phyloP scores from a whole-genome alignment of 2,113 vertebrate genomes.

The Cairina moschata region DNA sequence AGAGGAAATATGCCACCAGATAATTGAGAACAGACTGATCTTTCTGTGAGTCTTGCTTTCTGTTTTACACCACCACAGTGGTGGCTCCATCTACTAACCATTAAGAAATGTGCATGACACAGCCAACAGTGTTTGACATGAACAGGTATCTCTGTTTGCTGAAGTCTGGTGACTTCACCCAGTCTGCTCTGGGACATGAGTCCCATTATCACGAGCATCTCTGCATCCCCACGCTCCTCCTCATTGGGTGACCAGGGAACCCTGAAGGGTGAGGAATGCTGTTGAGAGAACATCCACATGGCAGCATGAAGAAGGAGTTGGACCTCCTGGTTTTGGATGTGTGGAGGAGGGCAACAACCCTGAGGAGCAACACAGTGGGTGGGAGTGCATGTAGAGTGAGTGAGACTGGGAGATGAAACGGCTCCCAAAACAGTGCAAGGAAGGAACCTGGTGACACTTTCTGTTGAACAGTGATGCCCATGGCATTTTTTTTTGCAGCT shows the following conservation, averaged over 20 bases:
- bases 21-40: neutral
- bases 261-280: neutral
- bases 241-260: neutral
- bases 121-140: neutral
- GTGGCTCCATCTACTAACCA: neutral
- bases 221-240: neutral
- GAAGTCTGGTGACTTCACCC: neutral
- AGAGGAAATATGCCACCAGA: neutral
- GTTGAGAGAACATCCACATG: neutral
- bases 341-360: too few relatives aligned
- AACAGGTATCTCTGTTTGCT: neutral
- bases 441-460: neutral
- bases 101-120: neutral
- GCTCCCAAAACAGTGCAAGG: neutral
- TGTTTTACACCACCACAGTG: neutral
- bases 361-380: neutral
- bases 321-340: fast-evolving
- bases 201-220: neutral
- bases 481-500: neutral
- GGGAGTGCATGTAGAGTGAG: neutral
- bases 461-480: neutral
- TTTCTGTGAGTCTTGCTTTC: neutral
- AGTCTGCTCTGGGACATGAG: neutral
- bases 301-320: neutral
- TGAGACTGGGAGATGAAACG: neutral